A percentile compares a stretch with the other conserved stretches of the same genome.
Conservation (phyloP, 2,888 invertebrate genomes). For the Melieria omissa region DNA sequence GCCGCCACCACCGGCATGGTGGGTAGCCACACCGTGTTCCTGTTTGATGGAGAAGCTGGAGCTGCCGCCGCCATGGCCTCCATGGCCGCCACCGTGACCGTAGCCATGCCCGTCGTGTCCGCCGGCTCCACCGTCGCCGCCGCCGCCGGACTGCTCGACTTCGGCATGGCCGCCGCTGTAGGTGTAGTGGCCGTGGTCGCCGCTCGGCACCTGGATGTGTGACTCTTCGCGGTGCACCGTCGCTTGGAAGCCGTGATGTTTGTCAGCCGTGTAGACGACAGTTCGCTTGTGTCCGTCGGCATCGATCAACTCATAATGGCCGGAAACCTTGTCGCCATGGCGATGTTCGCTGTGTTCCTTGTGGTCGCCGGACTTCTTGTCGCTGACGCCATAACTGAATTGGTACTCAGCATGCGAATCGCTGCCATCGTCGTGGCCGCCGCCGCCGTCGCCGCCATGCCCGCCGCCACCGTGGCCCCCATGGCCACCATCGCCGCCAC, state of each 20-base stretch:
- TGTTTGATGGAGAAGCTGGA: neutral
- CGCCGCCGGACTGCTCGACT: slow-evolving; percentile 28
- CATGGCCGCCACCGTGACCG: slow-evolving; percentile 5
- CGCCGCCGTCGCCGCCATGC: slow-evolving; percentile 36
- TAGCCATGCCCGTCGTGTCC: slow-evolving; percentile 33
- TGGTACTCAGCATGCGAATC: slow-evolving; percentile 55
- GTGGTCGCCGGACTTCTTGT: slow-evolving; percentile 56
- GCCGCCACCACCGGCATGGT: slow-evolving; percentile 9
- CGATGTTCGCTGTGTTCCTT: slow-evolving; percentile 54
- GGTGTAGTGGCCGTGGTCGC: slow-evolving; percentile 25
- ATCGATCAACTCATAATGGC: slow-evolving; percentile 59
- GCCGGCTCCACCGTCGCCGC: slow-evolving; percentile 30
- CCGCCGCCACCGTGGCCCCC: slow-evolving; percentile 32
- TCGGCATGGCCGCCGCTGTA: slow-evolving; percentile 42
- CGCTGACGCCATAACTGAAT: slow-evolving; percentile 56
- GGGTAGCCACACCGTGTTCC: slow-evolving; percentile 23
- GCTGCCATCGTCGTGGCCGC: slow-evolving; percentile 46
- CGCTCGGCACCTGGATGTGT: slow-evolving; percentile 43
- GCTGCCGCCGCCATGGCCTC: slow-evolving; percentile 22
- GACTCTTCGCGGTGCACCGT: slow-evolving; percentile 53
- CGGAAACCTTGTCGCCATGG: slow-evolving; percentile 57
- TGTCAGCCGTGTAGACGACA: slow-evolving; percentile 58
- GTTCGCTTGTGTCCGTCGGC: slow-evolving; percentile 59
- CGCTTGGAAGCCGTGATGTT: slow-evolving; percentile 57
- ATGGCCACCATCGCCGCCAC: slow-evolving; percentile 11